Evolutionary conservation across 2,888 invertebrate species (phyloP).

Genomic region (Epirrita christyi): DNA sequence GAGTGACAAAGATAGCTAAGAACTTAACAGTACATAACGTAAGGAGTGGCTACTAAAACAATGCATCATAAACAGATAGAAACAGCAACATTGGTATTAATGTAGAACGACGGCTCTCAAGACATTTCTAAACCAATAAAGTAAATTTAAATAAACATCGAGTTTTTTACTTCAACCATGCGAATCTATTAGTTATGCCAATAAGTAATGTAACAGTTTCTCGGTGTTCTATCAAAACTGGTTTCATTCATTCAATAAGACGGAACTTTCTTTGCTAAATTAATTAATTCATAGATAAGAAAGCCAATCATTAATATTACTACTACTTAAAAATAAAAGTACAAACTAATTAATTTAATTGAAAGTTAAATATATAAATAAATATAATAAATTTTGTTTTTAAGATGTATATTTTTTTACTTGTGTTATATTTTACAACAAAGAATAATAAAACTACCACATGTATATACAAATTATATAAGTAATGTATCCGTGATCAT

Average conservation of each 20-base stretch:
- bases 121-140: slow-evolving; percentile 5
- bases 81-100: neutral
- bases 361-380: too few relatives aligned
- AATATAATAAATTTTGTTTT: too few relatives aligned
- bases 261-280: too few relatives aligned
- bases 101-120: slow-evolving; percentile 1
- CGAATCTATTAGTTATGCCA: slow-evolving; percentile 9
- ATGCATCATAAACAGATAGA: slow-evolving; percentile 28
- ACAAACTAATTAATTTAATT: too few relatives aligned
- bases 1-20: slow-evolving; percentile 3
- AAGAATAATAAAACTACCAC: too few relatives aligned
- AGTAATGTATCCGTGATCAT: too few relatives aligned
- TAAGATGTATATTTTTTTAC: too few relatives aligned
- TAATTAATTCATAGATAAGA: too few relatives aligned
- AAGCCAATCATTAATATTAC: too few relatives aligned
- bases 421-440: too few relatives aligned
- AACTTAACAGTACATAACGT: neutral
- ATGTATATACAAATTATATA: too few relatives aligned
- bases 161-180: neutral
- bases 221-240: slow-evolving; percentile 4
- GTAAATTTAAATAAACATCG: slow-evolving; percentile 6
- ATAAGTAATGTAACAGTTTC: slow-evolving; percentile 1
- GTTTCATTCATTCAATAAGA: slow-evolving; percentile 15
- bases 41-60: slow-evolving; percentile 29
- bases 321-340: too few relatives aligned